Conservation (phyloP, 2,888 invertebrate species). For the Endomychus coccineus region DNA sequence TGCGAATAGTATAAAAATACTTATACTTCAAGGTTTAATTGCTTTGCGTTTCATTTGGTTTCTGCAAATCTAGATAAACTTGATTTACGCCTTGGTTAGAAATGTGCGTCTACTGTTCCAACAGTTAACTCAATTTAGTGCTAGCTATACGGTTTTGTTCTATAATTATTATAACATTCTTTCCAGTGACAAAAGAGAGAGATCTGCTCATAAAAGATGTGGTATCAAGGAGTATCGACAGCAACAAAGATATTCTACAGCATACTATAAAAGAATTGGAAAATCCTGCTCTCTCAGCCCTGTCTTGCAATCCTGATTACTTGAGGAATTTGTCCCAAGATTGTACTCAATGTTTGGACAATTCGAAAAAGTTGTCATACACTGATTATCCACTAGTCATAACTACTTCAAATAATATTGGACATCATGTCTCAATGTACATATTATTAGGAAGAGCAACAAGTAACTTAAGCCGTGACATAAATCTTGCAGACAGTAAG, state of each 20-base stretch:
- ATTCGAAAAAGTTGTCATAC: conserved; percentile 30
- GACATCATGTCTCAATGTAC: conserved; percentile 54
- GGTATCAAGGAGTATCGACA: conserved; percentile 34
- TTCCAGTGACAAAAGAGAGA: conserved; percentile 30
- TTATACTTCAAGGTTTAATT: too few relatives aligned
- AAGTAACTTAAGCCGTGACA: conserved; percentile 66
- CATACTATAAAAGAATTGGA: conserved; percentile 52
- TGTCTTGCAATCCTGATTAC: conserved; percentile 59
- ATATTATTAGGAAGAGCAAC: conserved; percentile 70
- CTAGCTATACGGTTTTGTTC: too few relatives aligned
- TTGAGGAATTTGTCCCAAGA: conserved; percentile 44
- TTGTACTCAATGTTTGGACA: conserved; percentile 41
- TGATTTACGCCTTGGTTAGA: too few relatives aligned
- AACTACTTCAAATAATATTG: conserved; percentile 46
- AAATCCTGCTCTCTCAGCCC: conserved; percentile 58
- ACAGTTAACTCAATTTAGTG: too few relatives aligned
- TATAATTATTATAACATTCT: conserved; percentile 7
- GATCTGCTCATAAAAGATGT: conserved; percentile 30
- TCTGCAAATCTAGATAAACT: too few relatives aligned
- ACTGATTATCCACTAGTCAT: conserved; percentile 37
- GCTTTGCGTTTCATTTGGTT: too few relatives aligned
- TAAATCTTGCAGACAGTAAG: conserved; percentile 58
- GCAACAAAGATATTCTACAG: conserved; percentile 36
- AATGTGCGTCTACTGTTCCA: too few relatives aligned
- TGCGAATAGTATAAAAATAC: too few relatives aligned